Base-by-base conservation (phyloP, 1,140 invertebrate genomes). In the Zelostemma sp. region DNA sequence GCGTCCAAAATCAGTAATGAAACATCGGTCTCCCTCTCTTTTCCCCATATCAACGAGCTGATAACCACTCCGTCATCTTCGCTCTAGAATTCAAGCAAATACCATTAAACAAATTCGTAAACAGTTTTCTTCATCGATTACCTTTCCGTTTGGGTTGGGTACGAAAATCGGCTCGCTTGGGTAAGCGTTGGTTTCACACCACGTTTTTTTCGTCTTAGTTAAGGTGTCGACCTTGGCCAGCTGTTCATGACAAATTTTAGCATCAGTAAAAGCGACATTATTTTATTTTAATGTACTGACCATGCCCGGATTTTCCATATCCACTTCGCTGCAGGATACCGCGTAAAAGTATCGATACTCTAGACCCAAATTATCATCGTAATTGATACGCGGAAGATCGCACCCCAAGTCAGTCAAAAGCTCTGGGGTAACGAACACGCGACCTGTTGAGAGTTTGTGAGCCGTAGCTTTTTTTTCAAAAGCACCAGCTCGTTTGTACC, bases 91-190 rank as follows among this genome's bases (percentile, higher is more conserved):
- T 40, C 54, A 70, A 72, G 63, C 41, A 61, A 55, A 35, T 6
- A 48, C 16, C 31, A 57, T 54, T 47, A 41, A 63, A 57, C n/a
- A n/a, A n/a, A n/a, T n/a, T n/a, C n/a, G n/a, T n/a, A n/a, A n/a
- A n/a, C n/a, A n/a, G n/a, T n/a, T n/a, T n/a, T n/a, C n/a, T n/a
- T n/a, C n/a, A n/a, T n/a, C n/a, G n/a, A n/a, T 82, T 84, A 92
- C 92, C 83, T 88, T 86, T 12, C 89, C 85, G 59, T 90, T 79
- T 6, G 93, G 93, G 8, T 86, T 73, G 1, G 91, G 88, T 8
- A 96, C 90, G 80, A 96, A 96, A 55, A 96, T 90, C 0, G 95
- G 94, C 81, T 97, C 95, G 74, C 94, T 95, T 0, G 94, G 93
- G 79, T 93, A 95, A 50, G 90, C 88, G 56, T 91, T 88, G 1